Base-by-base conservation (phyloP, 2,797 vertebrate genomes). In the Pterois miles region DNA sequence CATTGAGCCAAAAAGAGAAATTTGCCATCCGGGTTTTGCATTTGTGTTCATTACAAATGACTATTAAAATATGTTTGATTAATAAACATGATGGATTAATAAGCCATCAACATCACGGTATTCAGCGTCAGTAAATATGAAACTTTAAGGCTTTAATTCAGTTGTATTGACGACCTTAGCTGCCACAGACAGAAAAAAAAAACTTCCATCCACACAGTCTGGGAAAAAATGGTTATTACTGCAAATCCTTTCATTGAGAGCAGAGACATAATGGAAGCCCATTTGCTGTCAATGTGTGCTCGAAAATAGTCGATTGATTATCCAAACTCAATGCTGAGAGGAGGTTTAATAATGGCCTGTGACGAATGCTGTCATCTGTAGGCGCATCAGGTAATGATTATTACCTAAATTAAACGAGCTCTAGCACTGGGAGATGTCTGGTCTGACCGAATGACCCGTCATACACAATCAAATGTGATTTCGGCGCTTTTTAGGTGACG, bases 261-360 rank as follows among this genome's bases (percentile, higher is more conserved):
- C 65, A 54, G 34, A 67, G 20, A 56, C 71, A 65, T 84, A 76
- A 87, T 77, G 52, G 70, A 73, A 80, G 23, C 43, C 70, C 75
- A 75, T 87, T 83, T 82, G 56, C 0, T 1, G 34, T 82, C 78
- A 62, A 80, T 78, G 22, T 65, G 57, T 59, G 29, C 67, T 67
- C 33, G n/a, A 68, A 83, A 72, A 56, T 27, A 33, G 40, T 76
- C 66, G 23, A 60, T 76, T 71, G 57, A 81, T 82, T 73, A 76
- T 38, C 68, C 25, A 0, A 48, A 58, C 31, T 83, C 75, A 6
- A 22, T 22, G 65, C 57, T 2, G 60, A 65, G 66, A 62, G 13
- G 13, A 5, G 59, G 64, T 65, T 78, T n/a, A 27, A 76, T 73
- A 74, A 74, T 20, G 66, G 53, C 48, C 7, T 8, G 12, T 27